Conservation (phyloP, 2,888 invertebrate species). For the Microctonus brassicae region DNA sequence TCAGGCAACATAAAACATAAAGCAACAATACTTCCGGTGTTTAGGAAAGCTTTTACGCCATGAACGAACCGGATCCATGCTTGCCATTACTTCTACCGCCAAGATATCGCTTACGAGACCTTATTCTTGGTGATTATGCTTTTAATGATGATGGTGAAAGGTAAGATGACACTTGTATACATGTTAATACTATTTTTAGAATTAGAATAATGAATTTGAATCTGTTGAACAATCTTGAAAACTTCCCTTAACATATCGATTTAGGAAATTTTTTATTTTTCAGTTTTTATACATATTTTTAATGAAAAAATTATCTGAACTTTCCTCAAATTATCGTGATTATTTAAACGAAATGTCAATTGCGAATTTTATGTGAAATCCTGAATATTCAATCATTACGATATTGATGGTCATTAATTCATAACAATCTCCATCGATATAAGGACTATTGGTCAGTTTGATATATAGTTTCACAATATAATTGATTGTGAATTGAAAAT, state of each 20-base stretch:
- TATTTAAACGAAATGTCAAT: no score
- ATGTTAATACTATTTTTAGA: not conserved
- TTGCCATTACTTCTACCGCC: slow-evolving; percentile 74
- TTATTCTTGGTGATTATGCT: slow-evolving; percentile 82
- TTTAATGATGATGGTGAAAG: slow-evolving; percentile 85
- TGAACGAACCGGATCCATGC: slow-evolving; percentile 67
- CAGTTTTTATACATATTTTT: no score
- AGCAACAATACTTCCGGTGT: slow-evolving; percentile 38
- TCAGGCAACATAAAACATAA: slow-evolving; percentile 34
- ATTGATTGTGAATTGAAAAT: no score
- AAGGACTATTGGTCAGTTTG: no score
- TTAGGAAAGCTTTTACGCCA: slow-evolving; percentile 44
- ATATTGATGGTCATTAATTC: not conserved
- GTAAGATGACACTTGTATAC: slow-evolving; percentile 70
- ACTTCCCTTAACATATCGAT: no score
- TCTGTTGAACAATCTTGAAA: not conserved
- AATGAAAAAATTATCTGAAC: no score
- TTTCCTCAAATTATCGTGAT: no score
- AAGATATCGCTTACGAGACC: slow-evolving; percentile 81
- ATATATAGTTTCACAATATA: no score
- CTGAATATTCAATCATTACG: not conserved
- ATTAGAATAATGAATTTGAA: not conserved
- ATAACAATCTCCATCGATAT: slow-evolving; percentile 1
- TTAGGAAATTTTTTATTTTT: no score
- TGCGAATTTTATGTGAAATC: no score